These are phyloP conservation scores for Prolemur simus DNA, from an alignment of 2,113 vertebrate species.

Conservation along the genomic window DNA sequence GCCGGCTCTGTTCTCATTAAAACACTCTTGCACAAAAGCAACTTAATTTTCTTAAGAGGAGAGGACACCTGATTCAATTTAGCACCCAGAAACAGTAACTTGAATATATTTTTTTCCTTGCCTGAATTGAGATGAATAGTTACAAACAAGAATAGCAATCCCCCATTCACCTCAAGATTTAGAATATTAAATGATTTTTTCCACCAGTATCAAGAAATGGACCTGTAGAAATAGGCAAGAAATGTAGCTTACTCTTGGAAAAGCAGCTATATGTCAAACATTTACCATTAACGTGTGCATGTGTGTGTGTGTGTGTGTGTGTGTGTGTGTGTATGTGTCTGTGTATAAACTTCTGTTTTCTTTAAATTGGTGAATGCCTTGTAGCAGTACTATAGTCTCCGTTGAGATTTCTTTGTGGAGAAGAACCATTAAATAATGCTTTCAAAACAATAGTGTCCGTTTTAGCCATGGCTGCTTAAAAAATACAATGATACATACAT, in stretches of 20 bases:
- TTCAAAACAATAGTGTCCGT: constrained; percentile 7
- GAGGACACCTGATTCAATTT: constrained; percentile 99
- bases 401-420: constrained; percentile 51
- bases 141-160: constrained; percentile 78
- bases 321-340: neutral
- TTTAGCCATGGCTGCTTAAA: constrained; percentile 9
- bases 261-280: constrained; percentile 46
- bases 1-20: constrained; percentile 94
- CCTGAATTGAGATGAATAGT: constrained; percentile 88
- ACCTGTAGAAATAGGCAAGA: constrained; percentile 76
- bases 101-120: constrained; percentile 86
- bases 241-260: constrained; percentile 71
- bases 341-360: neutral
- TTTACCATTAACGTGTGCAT: neutral
- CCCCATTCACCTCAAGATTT: constrained; percentile 83
- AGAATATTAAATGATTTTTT: constrained; percentile 84
- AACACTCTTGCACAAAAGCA: constrained; percentile 92
- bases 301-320: neutral
- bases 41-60: constrained; percentile 99
- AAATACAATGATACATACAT: neutral
- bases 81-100: constrained; percentile 85
- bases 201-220: constrained; percentile 83
- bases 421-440: neutral
- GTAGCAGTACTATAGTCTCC: neutral
- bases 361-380: constrained; percentile 13